These are phyloP conservation scores for Amblyornis subalaris DNA, from an alignment of 2,113 vertebrate species.

Conservation along the genomic window DNA sequence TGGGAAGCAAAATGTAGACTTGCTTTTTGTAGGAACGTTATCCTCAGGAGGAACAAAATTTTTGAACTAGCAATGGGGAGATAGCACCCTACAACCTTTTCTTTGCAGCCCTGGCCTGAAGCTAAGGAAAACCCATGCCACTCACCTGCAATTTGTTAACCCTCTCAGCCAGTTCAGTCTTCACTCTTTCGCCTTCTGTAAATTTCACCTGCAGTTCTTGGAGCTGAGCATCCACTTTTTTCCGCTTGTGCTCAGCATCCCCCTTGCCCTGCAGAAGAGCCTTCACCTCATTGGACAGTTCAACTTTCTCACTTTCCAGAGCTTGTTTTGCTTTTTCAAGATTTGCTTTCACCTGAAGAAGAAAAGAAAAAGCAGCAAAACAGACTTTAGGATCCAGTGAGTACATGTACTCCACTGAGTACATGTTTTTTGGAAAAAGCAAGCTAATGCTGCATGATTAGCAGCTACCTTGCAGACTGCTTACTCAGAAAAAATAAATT, in stretches of 20 bases:
- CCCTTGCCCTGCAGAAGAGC: constrained; percentile 86
- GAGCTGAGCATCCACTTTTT: constrained; percentile 86
- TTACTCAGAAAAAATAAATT: background rate
- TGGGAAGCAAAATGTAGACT: background rate
- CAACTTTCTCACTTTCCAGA: constrained; percentile 89
- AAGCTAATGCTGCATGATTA: background rate
- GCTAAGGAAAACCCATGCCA: background rate
- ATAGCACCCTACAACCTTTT: background rate
- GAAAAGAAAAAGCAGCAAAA: background rate
- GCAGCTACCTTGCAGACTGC: background rate
- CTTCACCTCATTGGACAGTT: constrained; percentile 90
- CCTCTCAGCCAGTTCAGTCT: constrained; percentile 81
- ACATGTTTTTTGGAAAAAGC: background rate
- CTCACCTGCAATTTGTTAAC: constrained; percentile 87
- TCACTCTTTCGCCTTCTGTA: constrained; percentile 84
- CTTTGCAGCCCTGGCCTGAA: background rate
- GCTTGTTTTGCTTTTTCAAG: constrained; percentile 94
- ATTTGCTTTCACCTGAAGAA: constrained; percentile 87
- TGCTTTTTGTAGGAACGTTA: background rate
- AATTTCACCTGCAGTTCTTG: constrained; percentile 92
- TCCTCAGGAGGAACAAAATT: background rate
- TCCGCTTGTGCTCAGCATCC: constrained; percentile 92
- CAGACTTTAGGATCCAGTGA: background rate
- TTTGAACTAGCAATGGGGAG: background rate
- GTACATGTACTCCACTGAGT: background rate